Base-by-base conservation (phyloP, 37 sponge, comb jelly and placozoan genomes). In the Cladorhizidae sp. region DNA sequence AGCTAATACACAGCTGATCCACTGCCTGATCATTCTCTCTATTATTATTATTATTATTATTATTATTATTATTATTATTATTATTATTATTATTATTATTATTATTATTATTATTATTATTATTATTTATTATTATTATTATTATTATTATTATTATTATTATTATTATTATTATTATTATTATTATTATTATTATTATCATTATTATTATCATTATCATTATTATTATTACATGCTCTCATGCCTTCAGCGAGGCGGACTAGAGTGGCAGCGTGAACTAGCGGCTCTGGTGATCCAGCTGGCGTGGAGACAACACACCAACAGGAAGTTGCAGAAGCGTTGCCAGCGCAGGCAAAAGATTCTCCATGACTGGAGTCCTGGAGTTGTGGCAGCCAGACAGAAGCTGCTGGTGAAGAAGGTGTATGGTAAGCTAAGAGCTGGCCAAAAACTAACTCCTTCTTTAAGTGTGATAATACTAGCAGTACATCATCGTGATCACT, bases 241-340 rank as follows among this genome's bases (percentile, higher is more conserved):
- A 6, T 61, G 55, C 12, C 12, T 54, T 18, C 78, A 90, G 83
- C 40, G 76, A 52, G 95, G 95, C 7, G 72, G 85, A n/a, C 42
- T 63, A n/a, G 85, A 95, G 40, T 91, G 95, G 88, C 77, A 88
- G 56, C 82, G 87, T 64, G 95, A 97, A 64, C 63, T 97, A 20
- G 98, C 98, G 43, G 95, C 98, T 37, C 85, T 97, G n/a, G 59
- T 89, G 39, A 97, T 97, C 51, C 98, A 97, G 72, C 74, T 97
- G 73, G 90, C 95, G 2, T 97, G 98, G 98, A 82, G 98, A 54
- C 91, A 93, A 67, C 88, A 89, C 58, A 75, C 78, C 9, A 67
- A 94, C 23, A 72, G 87, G 54, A 88, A 88, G 70, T 67, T 93
- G 18, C 58, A 88, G 1, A 67, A 9, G 35, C 68, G 69, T 38